These are phyloP conservation scores for Phyllopteryx taeniolatus DNA, from an alignment of 2,113 vertebrate species.

Conservation along the genomic window DNA sequence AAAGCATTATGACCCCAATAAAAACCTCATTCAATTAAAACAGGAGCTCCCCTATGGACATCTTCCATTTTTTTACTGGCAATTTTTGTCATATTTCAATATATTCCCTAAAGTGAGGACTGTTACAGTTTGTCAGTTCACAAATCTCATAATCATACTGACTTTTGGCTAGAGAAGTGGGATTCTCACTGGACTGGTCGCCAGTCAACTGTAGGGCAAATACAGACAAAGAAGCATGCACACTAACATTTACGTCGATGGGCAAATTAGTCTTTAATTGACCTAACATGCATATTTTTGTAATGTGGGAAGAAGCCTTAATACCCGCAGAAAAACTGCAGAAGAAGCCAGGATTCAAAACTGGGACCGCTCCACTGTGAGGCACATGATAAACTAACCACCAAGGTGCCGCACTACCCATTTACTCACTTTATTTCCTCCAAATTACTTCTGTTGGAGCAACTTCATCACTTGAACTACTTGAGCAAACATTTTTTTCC, in stretches of 20 bases:
- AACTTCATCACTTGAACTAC: slow-evolving; percentile 10
- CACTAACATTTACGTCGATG: neutral
- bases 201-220: neutral
- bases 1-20: slow-evolving; percentile 9
- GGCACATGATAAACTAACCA: neutral
- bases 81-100: neutral
- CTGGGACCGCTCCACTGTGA: neutral
- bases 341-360: no score
- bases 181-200: no score
- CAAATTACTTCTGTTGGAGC: neutral
- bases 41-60: slow-evolving; percentile 6
- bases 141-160: no score
- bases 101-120: neutral
- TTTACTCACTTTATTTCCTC: slow-evolving; percentile 3
- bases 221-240: neutral
- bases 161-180: no score
- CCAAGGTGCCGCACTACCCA: neutral
- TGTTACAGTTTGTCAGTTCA: neutral
- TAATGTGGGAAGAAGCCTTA: no score
- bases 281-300: no score
- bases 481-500: slow-evolving; percentile 25
- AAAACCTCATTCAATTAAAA: slow-evolving; percentile 17
- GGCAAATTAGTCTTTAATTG: no score
- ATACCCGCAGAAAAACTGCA: no score
- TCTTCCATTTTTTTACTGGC: neutral